These are phyloP conservation scores for Tympanoctomys barrerae DNA, from an alignment of 2,797 vertebrate species.

Conservation along the genomic window DNA sequence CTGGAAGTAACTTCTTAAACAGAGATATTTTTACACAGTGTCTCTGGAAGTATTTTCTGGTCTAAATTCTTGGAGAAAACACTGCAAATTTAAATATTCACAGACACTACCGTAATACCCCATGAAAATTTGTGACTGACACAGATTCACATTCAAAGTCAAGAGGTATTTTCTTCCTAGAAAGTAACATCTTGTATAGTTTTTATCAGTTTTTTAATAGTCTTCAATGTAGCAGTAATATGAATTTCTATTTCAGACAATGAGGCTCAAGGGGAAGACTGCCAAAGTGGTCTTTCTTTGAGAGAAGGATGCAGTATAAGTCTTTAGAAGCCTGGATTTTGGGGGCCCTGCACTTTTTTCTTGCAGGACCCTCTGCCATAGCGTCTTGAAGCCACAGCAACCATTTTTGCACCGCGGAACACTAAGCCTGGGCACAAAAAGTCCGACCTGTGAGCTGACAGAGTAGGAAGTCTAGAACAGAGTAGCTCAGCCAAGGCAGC, in stretches of 20 bases:
- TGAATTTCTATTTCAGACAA: neutral
- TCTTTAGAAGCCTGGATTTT: neutral
- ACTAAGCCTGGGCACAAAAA: neutral
- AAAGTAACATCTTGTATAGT: neutral
- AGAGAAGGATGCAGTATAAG: neutral
- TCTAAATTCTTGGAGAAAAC: conserved; percentile 15
- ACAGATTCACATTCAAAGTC: neutral
- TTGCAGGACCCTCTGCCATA: neutral
- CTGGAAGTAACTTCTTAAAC: neutral
- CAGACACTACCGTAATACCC: neutral
- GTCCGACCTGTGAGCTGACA: neutral
- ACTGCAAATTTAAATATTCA: neutral
- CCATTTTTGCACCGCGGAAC: neutral
- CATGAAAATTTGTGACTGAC: neutral
- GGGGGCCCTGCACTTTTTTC: neutral
- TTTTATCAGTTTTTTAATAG: neutral
- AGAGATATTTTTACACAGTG: neutral
- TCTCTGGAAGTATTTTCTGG: conserved; percentile 10
- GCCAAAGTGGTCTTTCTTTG: neutral
- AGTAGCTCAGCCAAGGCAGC: neutral
- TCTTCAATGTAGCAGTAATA: neutral
- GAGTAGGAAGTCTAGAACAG: neutral
- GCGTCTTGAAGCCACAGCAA: neutral
- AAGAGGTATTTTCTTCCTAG: neutral
- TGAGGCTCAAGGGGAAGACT: neutral